phyloP scores from a whole-genome alignment of 2,113 vertebrate genomes.

The Laterallus jamaicensis region DNA sequence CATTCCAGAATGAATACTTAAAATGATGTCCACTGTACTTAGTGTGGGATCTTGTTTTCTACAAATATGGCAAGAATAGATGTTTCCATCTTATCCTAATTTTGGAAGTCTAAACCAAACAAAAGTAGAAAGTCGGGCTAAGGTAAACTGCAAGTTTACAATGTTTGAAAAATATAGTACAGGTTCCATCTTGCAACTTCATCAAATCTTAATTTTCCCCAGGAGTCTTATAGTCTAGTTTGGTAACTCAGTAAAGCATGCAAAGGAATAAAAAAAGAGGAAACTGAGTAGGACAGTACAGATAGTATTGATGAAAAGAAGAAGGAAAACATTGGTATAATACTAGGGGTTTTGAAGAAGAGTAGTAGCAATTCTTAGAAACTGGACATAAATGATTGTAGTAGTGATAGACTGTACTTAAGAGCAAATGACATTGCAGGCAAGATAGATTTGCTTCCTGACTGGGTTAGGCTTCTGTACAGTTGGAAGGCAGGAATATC shows the following conservation, averaged over 20 bases:
- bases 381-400: neutral
- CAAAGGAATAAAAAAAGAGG: neutral
- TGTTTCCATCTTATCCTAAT: neutral
- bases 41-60: neutral
- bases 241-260: neutral
- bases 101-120: neutral
- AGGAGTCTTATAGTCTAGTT: neutral
- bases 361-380: neutral
- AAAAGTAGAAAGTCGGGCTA: neutral
- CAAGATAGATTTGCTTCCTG: neutral
- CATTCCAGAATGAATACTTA: neutral
- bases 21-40: neutral
- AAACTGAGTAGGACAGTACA: neutral
- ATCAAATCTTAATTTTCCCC: neutral
- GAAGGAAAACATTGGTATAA: neutral
- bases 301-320: neutral
- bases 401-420: neutral
- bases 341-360: fast-evolving
- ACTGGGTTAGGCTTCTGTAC: neutral
- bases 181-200: neutral
- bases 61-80: neutral
- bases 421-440: neutral
- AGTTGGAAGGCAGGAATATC: neutral
- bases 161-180: neutral
- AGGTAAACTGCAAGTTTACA: neutral